Evolutionary conservation across 2,888 invertebrate genomes (phyloP).

Genomic region (Acronicta alni): DNA sequence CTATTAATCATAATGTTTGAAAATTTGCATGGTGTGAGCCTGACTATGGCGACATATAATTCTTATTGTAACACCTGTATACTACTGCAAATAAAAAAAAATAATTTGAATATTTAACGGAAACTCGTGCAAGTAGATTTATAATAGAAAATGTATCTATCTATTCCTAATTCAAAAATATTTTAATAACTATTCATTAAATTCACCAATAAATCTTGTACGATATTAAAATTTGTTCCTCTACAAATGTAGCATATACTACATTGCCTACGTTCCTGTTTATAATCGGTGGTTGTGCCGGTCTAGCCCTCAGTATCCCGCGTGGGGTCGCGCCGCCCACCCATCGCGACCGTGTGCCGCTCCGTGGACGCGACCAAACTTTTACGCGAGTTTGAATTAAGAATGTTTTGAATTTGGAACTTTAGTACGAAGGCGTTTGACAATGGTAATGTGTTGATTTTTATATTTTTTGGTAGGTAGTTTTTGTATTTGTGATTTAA

Average conservation of each 20-base stretch:
- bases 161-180: too few species aligned
- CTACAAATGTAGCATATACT: conserved; percentile 32
- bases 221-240: neutral
- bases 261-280: conserved; percentile 55
- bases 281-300: conserved; percentile 69
- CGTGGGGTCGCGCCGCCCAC: conserved; percentile 68
- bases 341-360: conserved; percentile 50
- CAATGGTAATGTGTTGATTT: conserved; percentile 36
- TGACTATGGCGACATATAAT: too few species aligned
- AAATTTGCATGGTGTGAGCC: too few species aligned
- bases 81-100: too few species aligned
- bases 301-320: conserved; percentile 74
- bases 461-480: neutral
- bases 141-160: too few species aligned
- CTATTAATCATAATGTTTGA: too few species aligned
- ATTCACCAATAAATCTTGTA: neutral
- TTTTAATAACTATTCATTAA: too few species aligned
- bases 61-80: too few species aligned
- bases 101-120: too few species aligned
- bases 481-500: neutral
- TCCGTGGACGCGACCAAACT: conserved; percentile 43
- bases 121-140: too few species aligned
- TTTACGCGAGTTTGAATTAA: conserved; percentile 40
- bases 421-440: conserved; percentile 16
- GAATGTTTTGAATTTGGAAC: conserved; percentile 45